Evolutionary conservation across 2,113 vertebrate species (phyloP), one percentile per base, ranked within the genome.

Genomic region (Prochilodus magdalenae): DNA sequence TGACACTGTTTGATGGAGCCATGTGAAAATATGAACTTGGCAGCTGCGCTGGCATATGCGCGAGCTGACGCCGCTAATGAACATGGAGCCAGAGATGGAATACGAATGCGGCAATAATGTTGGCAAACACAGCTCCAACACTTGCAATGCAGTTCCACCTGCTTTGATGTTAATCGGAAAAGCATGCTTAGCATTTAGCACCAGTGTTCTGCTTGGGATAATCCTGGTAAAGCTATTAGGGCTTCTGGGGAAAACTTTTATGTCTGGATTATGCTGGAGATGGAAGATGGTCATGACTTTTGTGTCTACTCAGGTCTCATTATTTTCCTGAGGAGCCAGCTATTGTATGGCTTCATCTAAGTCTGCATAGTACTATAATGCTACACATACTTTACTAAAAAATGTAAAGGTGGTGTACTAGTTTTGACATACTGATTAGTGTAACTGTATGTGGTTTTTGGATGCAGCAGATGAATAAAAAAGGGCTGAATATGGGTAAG

Each of bases 1-100:
- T 78, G 79, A 77, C 69, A 77, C 57, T 85, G 79, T 83, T 79
- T 80, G 75, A 84, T 81, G 75, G 76, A 84, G 79, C 59, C 18
- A 15, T 72, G 66, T 77, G 57, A 82, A 80, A 60, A 82, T 79
- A 44, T 72, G 47, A 78, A 86, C 53, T 75, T 81, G 85, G 79
- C 85, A 86, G 75, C 65, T 84, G 53, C 47, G 47, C 59, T 60
- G 44, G 63, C 81, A 86, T 86, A 74, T 81, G 81, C 71, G 63
- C 57, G 20, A 72, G 26, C 76, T 55, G 55, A 59, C 51, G 55
- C 22, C 30, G 65, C 36, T 60, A 33, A 86, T 84, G 53, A 63
- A 84, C 55, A 75, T n/a, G 47, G 47, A 53, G 30, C 53, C 55
- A 53, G 69, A 70, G 63, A 69, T 70, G 55, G 75, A 77, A 70